phyloP scores from a whole-genome alignment of 1,140 invertebrate species.

The Heliconius himera region DNA sequence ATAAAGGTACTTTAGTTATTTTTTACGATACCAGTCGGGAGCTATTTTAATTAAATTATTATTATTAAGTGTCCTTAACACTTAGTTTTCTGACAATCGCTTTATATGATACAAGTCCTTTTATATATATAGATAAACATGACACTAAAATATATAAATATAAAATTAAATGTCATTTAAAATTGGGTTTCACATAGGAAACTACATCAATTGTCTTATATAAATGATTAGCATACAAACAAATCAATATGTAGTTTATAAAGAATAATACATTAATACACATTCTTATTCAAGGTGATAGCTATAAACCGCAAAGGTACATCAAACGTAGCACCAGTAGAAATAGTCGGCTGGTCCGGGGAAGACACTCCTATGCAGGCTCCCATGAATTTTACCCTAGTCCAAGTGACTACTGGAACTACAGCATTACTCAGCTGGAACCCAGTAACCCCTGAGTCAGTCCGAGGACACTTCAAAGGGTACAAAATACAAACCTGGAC shows the following conservation, averaged over 20 bases:
- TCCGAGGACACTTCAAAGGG: conserved; percentile 95
- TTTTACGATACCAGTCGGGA: too few species aligned
- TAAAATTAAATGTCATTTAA: too few species aligned
- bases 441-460: conserved; percentile 87
- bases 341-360: conserved; percentile 95
- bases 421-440: conserved; percentile 92
- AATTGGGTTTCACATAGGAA: too few species aligned
- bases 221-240: too few species aligned
- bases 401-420: conserved; percentile 87
- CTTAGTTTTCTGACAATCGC: too few species aligned
- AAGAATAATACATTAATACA: neutral
- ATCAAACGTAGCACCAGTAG: conserved; percentile 90
- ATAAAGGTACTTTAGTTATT: conserved; percentile 84
- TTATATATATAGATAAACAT: too few species aligned
- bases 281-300: conserved; percentile 83
- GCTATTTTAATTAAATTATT: too few species aligned
- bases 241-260: too few species aligned
- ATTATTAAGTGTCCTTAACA: too few species aligned
- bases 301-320: conserved; percentile 96
- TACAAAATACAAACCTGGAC: conserved; percentile 98
- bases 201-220: too few species aligned
- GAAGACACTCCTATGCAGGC: conserved; percentile 94
- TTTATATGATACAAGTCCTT: too few species aligned
- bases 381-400: conserved; percentile 92
- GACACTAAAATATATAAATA: too few species aligned